Base-by-base conservation (phyloP, 92 coral and sea anemone species). In the Heliopora coerulea region DNA sequence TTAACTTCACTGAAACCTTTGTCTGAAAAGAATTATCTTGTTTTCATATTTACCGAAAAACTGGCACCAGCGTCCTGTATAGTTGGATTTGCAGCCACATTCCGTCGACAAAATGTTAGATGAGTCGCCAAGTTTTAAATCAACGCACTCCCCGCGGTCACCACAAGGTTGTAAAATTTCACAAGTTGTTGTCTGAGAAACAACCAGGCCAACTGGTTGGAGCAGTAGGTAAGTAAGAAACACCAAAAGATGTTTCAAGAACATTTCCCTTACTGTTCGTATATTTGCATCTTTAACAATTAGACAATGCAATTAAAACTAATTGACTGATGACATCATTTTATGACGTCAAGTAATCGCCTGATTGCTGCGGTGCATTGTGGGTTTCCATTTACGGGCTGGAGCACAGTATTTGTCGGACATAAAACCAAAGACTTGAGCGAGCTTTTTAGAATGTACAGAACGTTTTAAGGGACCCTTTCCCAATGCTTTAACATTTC, bases 11-110 rank as follows among this genome's bases (percentile, higher is more conserved):
- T 42, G 15, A n/a, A n/a, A n/a, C n/a, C n/a, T n/a, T n/a, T n/a
- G n/a, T n/a, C n/a, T n/a, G n/a, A n/a, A n/a, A n/a, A n/a, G n/a
- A n/a, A n/a, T n/a, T n/a, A n/a, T n/a, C n/a, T n/a, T n/a, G n/a
- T n/a, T n/a, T n/a, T n/a, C n/a, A n/a, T n/a, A n/a, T n/a, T 3
- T 48, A 67, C 74, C 74, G 17, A 67, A 39, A 49, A 39, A 67
- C 39, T 67, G 74, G 34, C 74, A 67, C 58, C 56, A 67, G 9
- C 25, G 57, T 0, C 74, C 74, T 5, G 74, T 44, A 59, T 44
- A 67, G 25, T 48, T 44, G 25, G 6, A 17, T n/a, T n/a, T 58
- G 29, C 74, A 67, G 32, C 11, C 0, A 29, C 74, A 67, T 13
- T 46, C 29, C 41, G 34, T 67, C 5, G 39, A 25, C 3, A 67